These are phyloP conservation scores for Julus scandinavius DNA, from an alignment of 2,888 invertebrate genomes.

Conservation along the genomic window DNA sequence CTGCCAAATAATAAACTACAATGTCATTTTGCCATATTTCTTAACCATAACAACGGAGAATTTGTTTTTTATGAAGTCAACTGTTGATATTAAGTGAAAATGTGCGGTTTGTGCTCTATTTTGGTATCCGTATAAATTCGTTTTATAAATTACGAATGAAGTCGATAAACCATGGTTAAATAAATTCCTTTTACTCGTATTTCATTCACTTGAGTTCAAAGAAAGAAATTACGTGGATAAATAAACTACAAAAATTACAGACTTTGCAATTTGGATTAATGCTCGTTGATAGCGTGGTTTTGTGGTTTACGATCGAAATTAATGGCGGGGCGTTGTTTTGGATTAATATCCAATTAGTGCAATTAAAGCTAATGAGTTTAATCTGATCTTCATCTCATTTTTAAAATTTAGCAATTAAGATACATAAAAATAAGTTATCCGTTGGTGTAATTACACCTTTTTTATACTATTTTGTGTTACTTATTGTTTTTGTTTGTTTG, in stretches of 20 bases:
- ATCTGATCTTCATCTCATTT: no score
- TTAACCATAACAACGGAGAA: background rate
- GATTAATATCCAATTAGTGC: background rate
- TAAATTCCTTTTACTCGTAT: background rate
- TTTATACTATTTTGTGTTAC: background rate
- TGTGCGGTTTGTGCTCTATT: background rate
- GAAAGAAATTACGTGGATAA: background rate
- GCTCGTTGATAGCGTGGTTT: background rate
- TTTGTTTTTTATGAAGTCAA: background rate
- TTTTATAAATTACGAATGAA: conserved; percentile 8
- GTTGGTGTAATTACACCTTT: no score
- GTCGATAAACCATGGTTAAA: background rate
- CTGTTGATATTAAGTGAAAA: background rate
- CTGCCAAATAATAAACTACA: background rate
- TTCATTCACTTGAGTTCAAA: background rate
- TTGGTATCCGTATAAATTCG: background rate
- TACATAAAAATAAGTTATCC: no score
- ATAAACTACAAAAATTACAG: background rate
- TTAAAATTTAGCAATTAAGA: no score
- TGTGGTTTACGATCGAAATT: background rate
- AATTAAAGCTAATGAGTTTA: no score
- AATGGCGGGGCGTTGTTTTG: background rate
- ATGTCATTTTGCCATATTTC: background rate
- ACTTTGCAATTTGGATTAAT: background rate
- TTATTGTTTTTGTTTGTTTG: background rate